A percentile compares a stretch with the other conserved stretches of the same genome.
These are phyloP conservation scores for Hymenochirus boettgeri DNA, from an alignment of 2,113 vertebrate genomes.

Conservation along the genomic window DNA sequence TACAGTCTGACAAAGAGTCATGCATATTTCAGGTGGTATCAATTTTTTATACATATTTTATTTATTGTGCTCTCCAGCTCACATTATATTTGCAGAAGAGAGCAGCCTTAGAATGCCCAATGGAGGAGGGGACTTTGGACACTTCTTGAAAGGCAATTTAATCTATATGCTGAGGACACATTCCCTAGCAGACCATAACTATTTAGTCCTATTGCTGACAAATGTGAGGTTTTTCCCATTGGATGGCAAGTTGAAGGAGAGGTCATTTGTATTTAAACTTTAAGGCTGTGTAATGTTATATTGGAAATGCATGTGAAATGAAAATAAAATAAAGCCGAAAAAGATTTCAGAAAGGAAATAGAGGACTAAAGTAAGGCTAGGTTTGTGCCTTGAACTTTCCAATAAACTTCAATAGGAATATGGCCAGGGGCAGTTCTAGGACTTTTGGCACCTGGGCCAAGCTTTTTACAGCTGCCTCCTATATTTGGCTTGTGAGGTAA, in stretches of 20 bases:
- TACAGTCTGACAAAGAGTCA: neutral
- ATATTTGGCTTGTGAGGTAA: no score
- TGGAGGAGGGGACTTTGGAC: neutral
- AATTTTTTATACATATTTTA: constrained; percentile 3
- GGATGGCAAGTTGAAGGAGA: neutral
- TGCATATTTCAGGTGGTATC: neutral
- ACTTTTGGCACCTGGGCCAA: no score
- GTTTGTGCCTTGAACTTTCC: no score
- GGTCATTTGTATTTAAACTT: neutral
- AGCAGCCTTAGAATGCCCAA: neutral
- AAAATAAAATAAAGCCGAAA: no score
- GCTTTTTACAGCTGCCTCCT: no score
- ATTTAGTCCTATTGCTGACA: neutral
- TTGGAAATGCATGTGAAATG: no score
- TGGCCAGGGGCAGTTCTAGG: no score
- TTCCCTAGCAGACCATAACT: neutral
- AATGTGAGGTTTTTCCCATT: neutral
- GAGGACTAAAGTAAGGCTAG: no score
- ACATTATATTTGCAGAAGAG: neutral
- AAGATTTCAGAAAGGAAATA: no score
- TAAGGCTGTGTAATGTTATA: neutral
- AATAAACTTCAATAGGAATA: no score
- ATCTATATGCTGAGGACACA: neutral
- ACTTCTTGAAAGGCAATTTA: neutral
- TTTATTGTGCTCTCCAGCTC: neutral